These are phyloP conservation scores for Mnemiopsis leidyi DNA, from an alignment of 37 sponge, comb jelly and placozoan genomes.

Conservation along the genomic window DNA sequence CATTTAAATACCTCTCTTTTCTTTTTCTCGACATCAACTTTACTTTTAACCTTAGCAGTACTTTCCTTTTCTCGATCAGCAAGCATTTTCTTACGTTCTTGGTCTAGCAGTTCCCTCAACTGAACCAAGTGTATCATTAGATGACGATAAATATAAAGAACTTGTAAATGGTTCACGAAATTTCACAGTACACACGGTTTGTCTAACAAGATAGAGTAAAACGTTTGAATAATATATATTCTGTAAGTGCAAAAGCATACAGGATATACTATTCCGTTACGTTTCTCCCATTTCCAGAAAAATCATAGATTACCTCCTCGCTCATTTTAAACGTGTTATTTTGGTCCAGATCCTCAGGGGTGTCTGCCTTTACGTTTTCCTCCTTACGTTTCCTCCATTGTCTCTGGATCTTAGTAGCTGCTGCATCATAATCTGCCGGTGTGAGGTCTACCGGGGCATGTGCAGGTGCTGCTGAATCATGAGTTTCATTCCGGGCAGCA, in stretches of 20 bases:
- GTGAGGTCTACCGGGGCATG: background rate
- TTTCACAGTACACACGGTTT: no score
- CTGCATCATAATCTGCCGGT: background rate
- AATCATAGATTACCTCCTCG: conserved; percentile 15
- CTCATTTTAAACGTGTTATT: background rate
- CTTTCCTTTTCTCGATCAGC: conserved; percentile 9
- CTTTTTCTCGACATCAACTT: conserved; percentile 40
- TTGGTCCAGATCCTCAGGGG: background rate
- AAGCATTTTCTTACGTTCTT: conserved; percentile 31
- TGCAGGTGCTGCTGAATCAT: background rate
- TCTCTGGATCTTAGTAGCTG: conserved; percentile 45
- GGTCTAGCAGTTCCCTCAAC: conserved; percentile 32
- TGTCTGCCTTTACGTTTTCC: background rate
- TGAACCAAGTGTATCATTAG: no score
- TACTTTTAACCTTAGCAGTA: background rate
- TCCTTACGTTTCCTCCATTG: background rate
- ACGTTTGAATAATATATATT: no score
- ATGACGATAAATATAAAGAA: no score
- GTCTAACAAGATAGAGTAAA: no score
- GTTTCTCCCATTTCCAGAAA: no score
- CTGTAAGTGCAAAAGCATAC: no score
- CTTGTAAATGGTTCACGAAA: no score
- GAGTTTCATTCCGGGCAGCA: background rate
- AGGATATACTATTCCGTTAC: no score
- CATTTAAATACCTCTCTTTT: conserved; percentile 42